Evolutionary conservation across 2,797 vertebrate species (phyloP).

Genomic region (Poecile montanus): DNA sequence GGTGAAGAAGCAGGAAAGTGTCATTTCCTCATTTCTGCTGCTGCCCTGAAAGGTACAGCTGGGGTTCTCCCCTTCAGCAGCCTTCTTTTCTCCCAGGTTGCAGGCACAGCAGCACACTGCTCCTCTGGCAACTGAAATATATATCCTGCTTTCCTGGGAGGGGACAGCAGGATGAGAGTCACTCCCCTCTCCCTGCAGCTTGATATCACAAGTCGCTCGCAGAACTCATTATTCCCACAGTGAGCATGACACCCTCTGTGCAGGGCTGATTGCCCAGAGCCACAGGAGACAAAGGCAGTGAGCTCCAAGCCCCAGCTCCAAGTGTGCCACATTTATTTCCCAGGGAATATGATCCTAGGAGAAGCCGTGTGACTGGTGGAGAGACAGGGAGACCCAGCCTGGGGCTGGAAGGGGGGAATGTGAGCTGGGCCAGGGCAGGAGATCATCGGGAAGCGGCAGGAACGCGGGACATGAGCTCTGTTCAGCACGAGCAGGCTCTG

Average conservation of each 20-base stretch:
- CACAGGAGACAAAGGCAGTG: background rate
- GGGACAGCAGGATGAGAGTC: background rate
- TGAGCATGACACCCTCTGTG: background rate
- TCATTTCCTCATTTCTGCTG: background rate
- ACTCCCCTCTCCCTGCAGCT: background rate
- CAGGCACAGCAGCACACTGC: background rate
- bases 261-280: background rate
- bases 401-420: background rate
- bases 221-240: background rate
- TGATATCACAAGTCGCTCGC: background rate
- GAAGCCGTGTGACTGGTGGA: background rate
- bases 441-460: background rate
- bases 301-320: background rate
- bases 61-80: background rate
- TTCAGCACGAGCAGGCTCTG: background rate
- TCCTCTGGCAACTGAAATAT: background rate
- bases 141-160: background rate
- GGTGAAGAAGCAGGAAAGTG: background rate
- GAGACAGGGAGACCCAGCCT: background rate
- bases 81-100: background rate
- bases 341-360: background rate
- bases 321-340: background rate
- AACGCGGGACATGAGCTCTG: background rate
- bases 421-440: background rate
- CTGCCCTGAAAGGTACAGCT: background rate